Evolutionary conservation across 2,888 invertebrate genomes (phyloP).

Genomic region (Hylaea fasciaria): DNA sequence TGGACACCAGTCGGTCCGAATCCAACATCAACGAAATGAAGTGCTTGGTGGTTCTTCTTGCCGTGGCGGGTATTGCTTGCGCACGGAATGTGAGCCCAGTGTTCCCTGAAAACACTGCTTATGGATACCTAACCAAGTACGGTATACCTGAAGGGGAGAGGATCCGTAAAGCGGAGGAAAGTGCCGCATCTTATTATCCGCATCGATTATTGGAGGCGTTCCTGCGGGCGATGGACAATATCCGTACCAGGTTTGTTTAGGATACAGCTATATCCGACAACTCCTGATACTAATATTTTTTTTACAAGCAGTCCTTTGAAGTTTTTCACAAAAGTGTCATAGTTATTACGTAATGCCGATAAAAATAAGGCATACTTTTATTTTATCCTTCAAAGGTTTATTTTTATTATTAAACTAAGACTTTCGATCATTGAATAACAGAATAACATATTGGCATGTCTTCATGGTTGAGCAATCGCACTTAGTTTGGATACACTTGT

Average conservation of each 20-base stretch:
- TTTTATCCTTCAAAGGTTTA: too few relatives aligned
- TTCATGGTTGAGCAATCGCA: too few relatives aligned
- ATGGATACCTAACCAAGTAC: constrained; percentile 50
- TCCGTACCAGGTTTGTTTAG: constrained; percentile 51
- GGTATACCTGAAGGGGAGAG: constrained; percentile 52
- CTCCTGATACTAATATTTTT: too few relatives aligned
- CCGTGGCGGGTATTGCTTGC: constrained; percentile 38
- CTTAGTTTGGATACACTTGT: too few relatives aligned
- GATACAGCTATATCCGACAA: too few relatives aligned
- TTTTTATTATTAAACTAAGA: too few relatives aligned
- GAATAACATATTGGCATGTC: too few relatives aligned
- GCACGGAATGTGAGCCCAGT: constrained; percentile 23
- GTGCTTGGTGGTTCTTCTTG: constrained; percentile 38
- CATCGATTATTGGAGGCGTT: constrained; percentile 56
- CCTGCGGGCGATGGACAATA: constrained; percentile 51
- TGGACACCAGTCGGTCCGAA: constrained; percentile 10
- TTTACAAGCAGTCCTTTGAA: too few relatives aligned
- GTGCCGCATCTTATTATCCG: constrained; percentile 41
- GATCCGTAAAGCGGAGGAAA: constrained; percentile 49
- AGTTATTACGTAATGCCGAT: too few relatives aligned
- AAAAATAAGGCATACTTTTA: too few relatives aligned
- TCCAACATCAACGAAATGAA: constrained; percentile 38
- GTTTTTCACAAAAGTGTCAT: too few relatives aligned
- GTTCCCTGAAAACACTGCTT: constrained; percentile 43
- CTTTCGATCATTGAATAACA: too few relatives aligned